phyloP scores from a whole-genome alignment of 2,888 invertebrate genomes.

The Cephus pulcher region DNA sequence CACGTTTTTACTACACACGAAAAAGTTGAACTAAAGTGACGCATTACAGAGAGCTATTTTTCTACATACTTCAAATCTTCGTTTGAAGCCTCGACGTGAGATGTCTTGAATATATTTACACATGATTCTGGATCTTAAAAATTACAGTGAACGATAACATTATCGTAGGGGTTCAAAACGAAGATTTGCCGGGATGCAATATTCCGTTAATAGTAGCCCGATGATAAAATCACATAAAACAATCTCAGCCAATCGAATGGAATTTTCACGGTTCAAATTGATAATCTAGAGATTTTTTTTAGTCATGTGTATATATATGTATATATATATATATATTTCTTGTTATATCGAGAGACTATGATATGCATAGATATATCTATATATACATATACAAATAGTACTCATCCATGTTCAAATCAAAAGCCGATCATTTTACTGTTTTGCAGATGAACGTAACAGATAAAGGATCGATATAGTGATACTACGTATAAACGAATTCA shows the following conservation, averaged over 20 bases:
- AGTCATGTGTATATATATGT: too few relatives aligned
- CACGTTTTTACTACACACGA: background rate
- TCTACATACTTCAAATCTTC: background rate
- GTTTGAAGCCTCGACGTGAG: too few relatives aligned
- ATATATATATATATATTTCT: too few relatives aligned
- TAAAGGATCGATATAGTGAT: conserved; percentile 38
- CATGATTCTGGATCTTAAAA: background rate
- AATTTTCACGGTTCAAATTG: too few relatives aligned
- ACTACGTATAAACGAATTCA: conserved; percentile 54
- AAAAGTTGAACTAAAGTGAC: background rate
- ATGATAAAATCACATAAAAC: conserved; percentile 11
- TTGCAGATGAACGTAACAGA: conserved; percentile 3
- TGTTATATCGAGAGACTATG: too few relatives aligned
- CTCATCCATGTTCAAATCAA: too few relatives aligned
- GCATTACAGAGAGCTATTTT: background rate
- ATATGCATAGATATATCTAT: background rate
- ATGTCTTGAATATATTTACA: too few relatives aligned
- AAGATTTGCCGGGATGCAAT: conserved; percentile 26
- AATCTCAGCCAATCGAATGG: background rate
- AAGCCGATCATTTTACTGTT: background rate
- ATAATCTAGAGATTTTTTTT: too few relatives aligned
- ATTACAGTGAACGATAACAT: conserved; percentile 4
- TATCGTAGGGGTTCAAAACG: conserved; percentile 26
- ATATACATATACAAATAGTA: background rate
- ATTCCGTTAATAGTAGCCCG: conserved; percentile 11